Percentiles rank a stretch among this genome's conserved stretches.
Conservation (phyloP, 1,140 invertebrate species). For the Drosophila azteca region DNA sequence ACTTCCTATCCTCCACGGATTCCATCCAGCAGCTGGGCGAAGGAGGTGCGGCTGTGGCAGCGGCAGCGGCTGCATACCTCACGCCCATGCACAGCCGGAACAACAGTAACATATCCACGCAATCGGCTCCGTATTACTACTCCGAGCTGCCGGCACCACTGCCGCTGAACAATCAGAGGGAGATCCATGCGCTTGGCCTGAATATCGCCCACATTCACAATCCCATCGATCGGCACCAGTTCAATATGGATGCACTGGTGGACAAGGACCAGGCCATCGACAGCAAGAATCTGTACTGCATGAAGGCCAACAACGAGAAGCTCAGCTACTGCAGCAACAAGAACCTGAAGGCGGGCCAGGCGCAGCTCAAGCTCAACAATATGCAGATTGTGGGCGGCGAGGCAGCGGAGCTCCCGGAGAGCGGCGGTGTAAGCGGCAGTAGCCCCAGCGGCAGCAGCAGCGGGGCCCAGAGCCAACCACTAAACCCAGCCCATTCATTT, state of each 20-base stretch:
- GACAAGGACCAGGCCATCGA: conserved; percentile 89
- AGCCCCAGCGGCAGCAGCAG: conserved; percentile 38
- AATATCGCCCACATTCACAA: conserved; percentile 92
- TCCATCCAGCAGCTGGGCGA: conserved; percentile 70
- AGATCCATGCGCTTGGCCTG: conserved; percentile 85
- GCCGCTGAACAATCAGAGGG: conserved; percentile 88
- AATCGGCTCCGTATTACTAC: conserved; percentile 93
- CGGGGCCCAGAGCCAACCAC: conserved; percentile 23
- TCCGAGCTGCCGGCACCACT: conserved; percentile 86
- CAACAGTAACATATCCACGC: conserved; percentile 84
- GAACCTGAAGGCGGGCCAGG: conserved; percentile 55
- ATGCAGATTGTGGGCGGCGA: conserved; percentile 17
- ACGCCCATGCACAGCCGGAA: conserved; percentile 78
- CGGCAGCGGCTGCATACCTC: conserved; percentile 33
- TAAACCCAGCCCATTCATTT: conserved; percentile 70
- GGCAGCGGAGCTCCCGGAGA: conserved; percentile 30
- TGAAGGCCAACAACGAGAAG: conserved; percentile 84
- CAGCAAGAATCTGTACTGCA: conserved; percentile 90
- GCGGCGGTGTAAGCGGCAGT: conserved; percentile 6
- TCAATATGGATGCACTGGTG: conserved; percentile 86
- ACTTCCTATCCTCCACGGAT: conserved; percentile 81
- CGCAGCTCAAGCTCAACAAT: conserved; percentile 52
- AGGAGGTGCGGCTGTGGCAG: neutral
- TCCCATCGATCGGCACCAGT: conserved; percentile 86
- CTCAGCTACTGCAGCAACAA: conserved; percentile 74